These are phyloP conservation scores for Latrodectus elegans DNA, from an alignment of 2,888 invertebrate species.

Conservation along the genomic window DNA sequence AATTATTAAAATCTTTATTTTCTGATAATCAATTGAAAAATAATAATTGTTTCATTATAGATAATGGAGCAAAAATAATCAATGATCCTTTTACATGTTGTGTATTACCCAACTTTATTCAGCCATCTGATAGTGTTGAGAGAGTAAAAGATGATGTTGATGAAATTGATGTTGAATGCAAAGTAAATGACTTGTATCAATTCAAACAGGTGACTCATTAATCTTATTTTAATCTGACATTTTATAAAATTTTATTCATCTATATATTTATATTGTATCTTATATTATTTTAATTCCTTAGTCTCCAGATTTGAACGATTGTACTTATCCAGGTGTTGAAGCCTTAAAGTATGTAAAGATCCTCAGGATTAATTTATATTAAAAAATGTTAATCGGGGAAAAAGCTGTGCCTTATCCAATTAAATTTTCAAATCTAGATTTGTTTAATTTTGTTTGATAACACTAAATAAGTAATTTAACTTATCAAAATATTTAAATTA, in stretches of 20 bases:
- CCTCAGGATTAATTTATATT: no score
- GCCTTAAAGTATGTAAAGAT: conserved; percentile 18
- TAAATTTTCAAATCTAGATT: no score
- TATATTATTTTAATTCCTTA: conserved; percentile 11
- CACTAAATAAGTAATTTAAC: no score
- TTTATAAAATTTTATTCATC: not conserved
- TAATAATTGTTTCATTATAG: conserved; percentile 8
- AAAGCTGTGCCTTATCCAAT: no score
- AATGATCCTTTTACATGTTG: conserved; percentile 60
- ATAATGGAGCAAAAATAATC: conserved; percentile 56
- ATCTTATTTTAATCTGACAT: not conserved
- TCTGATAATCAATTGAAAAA: not conserved
- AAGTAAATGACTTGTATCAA: conserved; percentile 90
- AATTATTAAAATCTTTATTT: no score
- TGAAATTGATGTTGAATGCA: conserved; percentile 81
- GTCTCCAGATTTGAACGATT: conserved; percentile 37
- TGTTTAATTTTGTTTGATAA: no score
- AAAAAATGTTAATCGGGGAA: no score
- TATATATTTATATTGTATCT: not conserved
- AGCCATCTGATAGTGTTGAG: conserved; percentile 38
- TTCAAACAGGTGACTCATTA: conserved; percentile 83
- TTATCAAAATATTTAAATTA: no score
- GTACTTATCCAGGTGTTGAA: not conserved
- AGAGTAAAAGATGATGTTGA: conserved; percentile 48
- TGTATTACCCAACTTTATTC: conserved; percentile 57